Evolutionary conservation across 2,888 invertebrate species (phyloP).

Genomic region (Athetis lepigone): DNA sequence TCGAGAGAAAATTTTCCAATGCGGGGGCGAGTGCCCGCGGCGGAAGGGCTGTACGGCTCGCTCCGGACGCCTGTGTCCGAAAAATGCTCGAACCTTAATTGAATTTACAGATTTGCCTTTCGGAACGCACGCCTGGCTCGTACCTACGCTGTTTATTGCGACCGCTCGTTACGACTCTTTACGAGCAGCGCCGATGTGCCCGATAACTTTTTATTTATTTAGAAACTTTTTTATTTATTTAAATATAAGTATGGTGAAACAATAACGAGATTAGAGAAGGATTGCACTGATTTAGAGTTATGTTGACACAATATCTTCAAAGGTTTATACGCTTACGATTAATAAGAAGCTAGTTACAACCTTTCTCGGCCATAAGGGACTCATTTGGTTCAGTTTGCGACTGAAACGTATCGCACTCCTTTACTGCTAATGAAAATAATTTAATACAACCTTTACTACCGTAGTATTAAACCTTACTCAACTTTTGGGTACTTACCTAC

Average conservation of each 20-base stretch:
- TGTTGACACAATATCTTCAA: background rate
- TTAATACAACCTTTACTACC: conserved; percentile 11
- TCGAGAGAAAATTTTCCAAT: conserved; percentile 90
- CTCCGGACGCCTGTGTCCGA: conserved; percentile 87
- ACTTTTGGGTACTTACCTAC: conserved; percentile 7
- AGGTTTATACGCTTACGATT: conserved; percentile 16
- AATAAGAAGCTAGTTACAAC: conserved; percentile 36
- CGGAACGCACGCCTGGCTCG: conserved; percentile 79
- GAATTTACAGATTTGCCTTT: conserved; percentile 90
- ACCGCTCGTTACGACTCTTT: conserved; percentile 81
- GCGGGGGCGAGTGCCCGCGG: conserved; percentile 88
- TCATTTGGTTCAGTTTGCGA: conserved; percentile 19
- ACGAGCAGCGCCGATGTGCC: conserved; percentile 71
- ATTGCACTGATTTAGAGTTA: background rate
- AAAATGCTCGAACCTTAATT: conserved; percentile 89
- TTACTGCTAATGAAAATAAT: conserved; percentile 38
- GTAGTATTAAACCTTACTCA: conserved; percentile 8
- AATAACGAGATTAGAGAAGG: conserved; percentile 19
- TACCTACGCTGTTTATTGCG: conserved; percentile 80
- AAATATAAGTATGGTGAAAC: conserved; percentile 36
- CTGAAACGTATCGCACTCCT: conserved; percentile 24
- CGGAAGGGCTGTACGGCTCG: conserved; percentile 86
- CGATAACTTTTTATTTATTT: conserved; percentile 73
- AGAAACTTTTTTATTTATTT: conserved; percentile 62
- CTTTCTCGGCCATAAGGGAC: conserved; percentile 25